Percentiles rank a stretch among this genome's conserved stretches.
These are phyloP conservation scores for Brenthis daphne DNA, from an alignment of 2,888 invertebrate species.

Conservation along the genomic window DNA sequence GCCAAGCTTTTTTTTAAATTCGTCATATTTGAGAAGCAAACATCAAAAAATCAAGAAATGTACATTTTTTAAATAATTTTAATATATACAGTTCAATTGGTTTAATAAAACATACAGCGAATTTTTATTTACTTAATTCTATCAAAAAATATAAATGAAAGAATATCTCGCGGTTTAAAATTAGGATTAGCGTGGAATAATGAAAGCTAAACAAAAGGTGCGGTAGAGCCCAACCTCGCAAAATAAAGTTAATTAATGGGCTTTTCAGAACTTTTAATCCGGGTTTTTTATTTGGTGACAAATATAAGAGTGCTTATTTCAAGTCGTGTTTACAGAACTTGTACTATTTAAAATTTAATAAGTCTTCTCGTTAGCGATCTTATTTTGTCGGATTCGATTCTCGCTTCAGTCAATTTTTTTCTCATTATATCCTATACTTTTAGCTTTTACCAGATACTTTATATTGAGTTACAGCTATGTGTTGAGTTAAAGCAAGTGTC, in stretches of 20 bases:
- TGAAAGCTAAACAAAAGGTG: conserved; percentile 23
- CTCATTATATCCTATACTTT: too few relatives aligned
- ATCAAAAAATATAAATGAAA: conserved; percentile 7
- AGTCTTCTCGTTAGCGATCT: too few relatives aligned
- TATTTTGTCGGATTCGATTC: too few relatives aligned
- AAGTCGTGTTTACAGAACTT: not conserved
- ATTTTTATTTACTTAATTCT: conserved; percentile 7
- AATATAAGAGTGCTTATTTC: not conserved
- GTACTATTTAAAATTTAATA: too few relatives aligned
- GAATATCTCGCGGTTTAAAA: conserved; percentile 12
- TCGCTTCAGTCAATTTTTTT: too few relatives aligned
- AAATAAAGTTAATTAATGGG: conserved; percentile 23
- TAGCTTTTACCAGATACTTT: too few relatives aligned
- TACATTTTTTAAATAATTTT: too few relatives aligned
- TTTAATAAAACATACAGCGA: conserved; percentile 4
- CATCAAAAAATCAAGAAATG: too few relatives aligned
- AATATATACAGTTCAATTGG: not conserved
- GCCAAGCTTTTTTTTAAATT: too few relatives aligned
- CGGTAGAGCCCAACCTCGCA: conserved; percentile 14
- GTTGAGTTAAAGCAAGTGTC: too few relatives aligned
- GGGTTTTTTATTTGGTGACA: conserved; percentile 7
- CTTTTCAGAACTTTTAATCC: conserved; percentile 15
- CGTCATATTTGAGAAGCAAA: too few relatives aligned
- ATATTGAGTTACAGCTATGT: too few relatives aligned
- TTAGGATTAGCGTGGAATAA: conserved; percentile 25